phyloP scores from a whole-genome alignment of 30 jellyfish, hydroid and myxozoan species.

The Euphysa ruthae region DNA sequence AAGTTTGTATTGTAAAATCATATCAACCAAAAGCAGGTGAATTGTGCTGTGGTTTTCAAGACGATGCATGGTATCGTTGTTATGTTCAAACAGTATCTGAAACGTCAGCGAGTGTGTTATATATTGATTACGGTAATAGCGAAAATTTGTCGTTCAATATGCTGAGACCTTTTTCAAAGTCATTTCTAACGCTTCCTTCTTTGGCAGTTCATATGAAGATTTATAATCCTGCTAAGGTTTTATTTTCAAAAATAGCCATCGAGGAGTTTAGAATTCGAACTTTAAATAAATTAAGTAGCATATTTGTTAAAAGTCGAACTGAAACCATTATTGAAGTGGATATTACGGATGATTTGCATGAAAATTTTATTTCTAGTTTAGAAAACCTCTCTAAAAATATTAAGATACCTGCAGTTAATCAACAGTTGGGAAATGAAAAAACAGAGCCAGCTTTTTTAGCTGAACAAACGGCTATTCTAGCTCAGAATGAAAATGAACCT shows the following conservation, averaged over 20 bases:
- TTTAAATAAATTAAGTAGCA: neutral
- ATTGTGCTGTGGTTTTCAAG: slow-evolving; percentile 17
- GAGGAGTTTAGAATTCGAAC: neutral
- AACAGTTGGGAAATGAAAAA: too few relatives aligned
- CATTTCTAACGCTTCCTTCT: slow-evolving; percentile 6
- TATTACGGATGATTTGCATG: neutral
- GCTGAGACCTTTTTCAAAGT: slow-evolving; percentile 17
- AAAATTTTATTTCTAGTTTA: neutral
- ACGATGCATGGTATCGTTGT: slow-evolving; percentile 18
- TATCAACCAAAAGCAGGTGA: slow-evolving; percentile 8
- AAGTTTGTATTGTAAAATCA: neutral
- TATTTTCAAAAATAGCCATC: neutral
- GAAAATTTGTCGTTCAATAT: neutral
- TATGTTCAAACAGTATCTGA: neutral
- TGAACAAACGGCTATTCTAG: too few relatives aligned
- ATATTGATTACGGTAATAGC: slow-evolving; percentile 30
- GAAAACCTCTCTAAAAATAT: too few relatives aligned
- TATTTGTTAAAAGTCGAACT: neutral
- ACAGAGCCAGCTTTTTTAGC: too few relatives aligned
- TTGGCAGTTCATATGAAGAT: slow-evolving; percentile 4
- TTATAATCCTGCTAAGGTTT: neutral
- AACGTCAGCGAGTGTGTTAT: slow-evolving; percentile 7
- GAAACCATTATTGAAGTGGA: neutral
- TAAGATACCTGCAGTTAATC: too few relatives aligned
- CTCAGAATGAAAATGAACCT: too few relatives aligned